Evolutionary conservation across 2,888 invertebrate species (phyloP).

Genomic region (Sinhomidia bicolor): DNA sequence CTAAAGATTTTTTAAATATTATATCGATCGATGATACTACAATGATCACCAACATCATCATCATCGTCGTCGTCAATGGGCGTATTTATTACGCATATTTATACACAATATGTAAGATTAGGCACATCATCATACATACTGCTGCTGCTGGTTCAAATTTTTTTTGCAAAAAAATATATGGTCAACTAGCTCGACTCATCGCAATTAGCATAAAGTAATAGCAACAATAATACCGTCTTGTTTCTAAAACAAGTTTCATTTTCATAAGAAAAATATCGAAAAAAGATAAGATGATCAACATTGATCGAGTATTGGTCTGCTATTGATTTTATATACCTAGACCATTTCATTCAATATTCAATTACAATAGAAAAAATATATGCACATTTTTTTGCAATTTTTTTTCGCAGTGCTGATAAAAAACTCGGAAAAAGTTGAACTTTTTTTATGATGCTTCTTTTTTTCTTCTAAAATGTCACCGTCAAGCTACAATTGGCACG

Average conservation of each 20-base stretch:
- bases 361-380: too few relatives aligned
- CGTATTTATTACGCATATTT: neutral
- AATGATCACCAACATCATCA: neutral
- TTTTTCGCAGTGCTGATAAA: too few relatives aligned
- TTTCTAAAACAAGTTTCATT: conserved; percentile 29
- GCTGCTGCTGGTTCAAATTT: neutral
- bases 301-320: too few relatives aligned
- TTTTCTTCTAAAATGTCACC: conserved; percentile 3
- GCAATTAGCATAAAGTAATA: conserved; percentile 40
- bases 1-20: neutral
- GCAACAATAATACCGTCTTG: conserved; percentile 10
- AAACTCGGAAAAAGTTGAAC: too few relatives aligned
- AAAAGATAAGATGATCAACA: too few relatives aligned
- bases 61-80: neutral
- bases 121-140: neutral
- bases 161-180: too few relatives aligned
- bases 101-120: too few relatives aligned
- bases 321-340: neutral
- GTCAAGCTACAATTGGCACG: conserved; percentile 1
- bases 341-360: neutral
- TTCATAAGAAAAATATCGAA: conserved; percentile 15
- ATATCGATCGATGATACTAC: conserved; percentile 11
- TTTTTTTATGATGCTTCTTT: too few relatives aligned
- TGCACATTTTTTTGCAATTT: too few relatives aligned
- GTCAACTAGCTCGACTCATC: too few relatives aligned